Conservation (phyloP, 2,888 invertebrate genomes). For the Esperia sulphurella region DNA sequence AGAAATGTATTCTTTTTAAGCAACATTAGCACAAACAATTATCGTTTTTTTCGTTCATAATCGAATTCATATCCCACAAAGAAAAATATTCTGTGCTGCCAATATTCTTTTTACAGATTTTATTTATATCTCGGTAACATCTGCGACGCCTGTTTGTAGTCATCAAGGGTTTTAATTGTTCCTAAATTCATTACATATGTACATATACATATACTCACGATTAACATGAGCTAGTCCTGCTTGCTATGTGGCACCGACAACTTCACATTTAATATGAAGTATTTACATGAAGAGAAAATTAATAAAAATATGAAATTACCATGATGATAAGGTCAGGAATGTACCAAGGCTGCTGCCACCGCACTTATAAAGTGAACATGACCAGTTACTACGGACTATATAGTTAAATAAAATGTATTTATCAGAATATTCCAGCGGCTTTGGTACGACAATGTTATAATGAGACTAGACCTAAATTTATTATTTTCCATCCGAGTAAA, state of each 20-base stretch:
- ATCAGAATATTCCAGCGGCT: no score
- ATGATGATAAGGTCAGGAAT: not conserved
- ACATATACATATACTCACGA: slow-evolving; percentile 28
- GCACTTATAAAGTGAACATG: no score
- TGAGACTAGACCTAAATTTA: no score
- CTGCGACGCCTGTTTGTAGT: not conserved
- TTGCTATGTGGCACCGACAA: slow-evolving; percentile 72
- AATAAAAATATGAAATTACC: not conserved
- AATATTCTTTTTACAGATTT: no score
- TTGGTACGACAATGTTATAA: no score
- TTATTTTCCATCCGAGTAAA: no score
- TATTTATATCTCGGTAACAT: not conserved
- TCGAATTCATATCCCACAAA: no score
- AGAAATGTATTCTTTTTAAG: no score
- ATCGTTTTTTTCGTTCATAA: no score
- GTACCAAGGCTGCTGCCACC: not conserved
- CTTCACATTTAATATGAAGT: slow-evolving; percentile 22
- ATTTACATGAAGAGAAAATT: slow-evolving; percentile 9
- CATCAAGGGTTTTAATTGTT: slow-evolving; percentile 2
- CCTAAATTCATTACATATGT: not conserved
- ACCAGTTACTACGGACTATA: no score
- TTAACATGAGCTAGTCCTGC: slow-evolving; percentile 12
- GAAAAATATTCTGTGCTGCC: not conserved
- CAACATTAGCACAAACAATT: no score
- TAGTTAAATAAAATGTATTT: no score